phyloP scores from a whole-genome alignment of 2,797 vertebrate genomes.

The Ficedula albicollis region DNA sequence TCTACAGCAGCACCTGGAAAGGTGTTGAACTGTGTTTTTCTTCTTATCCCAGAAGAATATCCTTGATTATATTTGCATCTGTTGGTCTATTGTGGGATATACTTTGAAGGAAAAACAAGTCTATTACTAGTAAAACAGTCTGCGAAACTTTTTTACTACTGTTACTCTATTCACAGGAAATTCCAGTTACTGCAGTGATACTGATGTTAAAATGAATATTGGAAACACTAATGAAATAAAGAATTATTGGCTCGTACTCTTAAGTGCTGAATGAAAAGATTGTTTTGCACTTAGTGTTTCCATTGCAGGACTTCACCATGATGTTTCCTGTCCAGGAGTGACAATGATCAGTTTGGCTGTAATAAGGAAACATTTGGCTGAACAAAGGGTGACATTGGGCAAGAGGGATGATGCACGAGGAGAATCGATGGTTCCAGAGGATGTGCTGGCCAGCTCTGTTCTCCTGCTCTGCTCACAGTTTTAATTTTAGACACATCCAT shows the following conservation, averaged over 20 bases:
- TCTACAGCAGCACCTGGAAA: not conserved
- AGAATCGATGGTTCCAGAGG: not conserved
- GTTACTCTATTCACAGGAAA: not conserved
- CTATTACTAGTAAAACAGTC: not conserved
- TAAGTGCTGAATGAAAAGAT: conserved; percentile 15
- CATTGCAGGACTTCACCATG: not conserved
- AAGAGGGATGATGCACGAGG: not conserved
- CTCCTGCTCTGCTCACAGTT: not conserved
- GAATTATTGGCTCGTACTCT: not conserved
- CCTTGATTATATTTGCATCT: not conserved
- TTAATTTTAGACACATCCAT: not conserved
- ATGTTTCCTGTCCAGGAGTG: conserved; percentile 52
- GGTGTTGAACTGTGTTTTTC: not conserved
- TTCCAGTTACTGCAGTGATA: not conserved
- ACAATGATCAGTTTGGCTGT: conserved; percentile 20
- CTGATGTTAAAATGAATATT: conserved; percentile 2
- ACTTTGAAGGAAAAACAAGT: not conserved
- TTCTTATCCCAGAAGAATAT: not conserved
- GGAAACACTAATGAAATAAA: not conserved
- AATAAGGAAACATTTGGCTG: conserved; percentile 28
- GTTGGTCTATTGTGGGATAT: not conserved
- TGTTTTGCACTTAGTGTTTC: conserved; percentile 34
- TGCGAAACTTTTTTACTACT: not conserved
- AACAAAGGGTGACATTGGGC: conserved; percentile 44
- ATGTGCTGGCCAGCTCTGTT: not conserved